These are phyloP conservation scores for Odontamblyopus rebecca DNA, from an alignment of 2,797 vertebrate species.

Conservation along the genomic window DNA sequence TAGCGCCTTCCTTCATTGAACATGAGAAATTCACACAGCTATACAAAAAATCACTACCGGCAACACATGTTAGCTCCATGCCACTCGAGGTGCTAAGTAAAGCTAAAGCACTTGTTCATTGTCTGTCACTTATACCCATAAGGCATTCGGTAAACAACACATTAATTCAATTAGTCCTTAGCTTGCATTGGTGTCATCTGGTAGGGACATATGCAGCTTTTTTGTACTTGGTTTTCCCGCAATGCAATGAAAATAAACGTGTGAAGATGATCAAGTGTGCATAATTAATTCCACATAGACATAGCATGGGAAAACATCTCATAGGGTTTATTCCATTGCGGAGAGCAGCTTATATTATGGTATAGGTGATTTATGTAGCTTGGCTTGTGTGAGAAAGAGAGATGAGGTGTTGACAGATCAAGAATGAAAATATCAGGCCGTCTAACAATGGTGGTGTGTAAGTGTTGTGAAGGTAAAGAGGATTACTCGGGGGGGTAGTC, in stretches of 20 bases:
- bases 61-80: conserved; percentile 17
- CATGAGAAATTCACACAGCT: conserved; percentile 1
- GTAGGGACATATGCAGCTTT: conserved; percentile 16
- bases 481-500: conserved; percentile 12
- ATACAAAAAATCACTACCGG: not conserved
- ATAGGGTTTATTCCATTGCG: not conserved
- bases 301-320: not conserved
- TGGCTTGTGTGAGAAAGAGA: conserved; percentile 6
- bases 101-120: conserved; percentile 15
- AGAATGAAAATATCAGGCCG: conserved; percentile 14
- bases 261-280: not conserved
- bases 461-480: conserved; percentile 12
- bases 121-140: conserved; percentile 15
- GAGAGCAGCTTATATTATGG: not conserved
- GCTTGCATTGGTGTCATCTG: conserved; percentile 1
- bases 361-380: not conserved
- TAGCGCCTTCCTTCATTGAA: not conserved
- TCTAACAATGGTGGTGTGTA: conserved; percentile 14
- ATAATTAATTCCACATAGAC: not conserved
- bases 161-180: conserved; percentile 7
- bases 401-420: conserved; percentile 5
- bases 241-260: not conserved
- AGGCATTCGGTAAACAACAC: conserved; percentile 3
- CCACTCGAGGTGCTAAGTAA: conserved; percentile 28
- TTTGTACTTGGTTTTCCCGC: not conserved